phyloP scores from a whole-genome alignment of 2,113 vertebrate species.

The Channa argus region DNA sequence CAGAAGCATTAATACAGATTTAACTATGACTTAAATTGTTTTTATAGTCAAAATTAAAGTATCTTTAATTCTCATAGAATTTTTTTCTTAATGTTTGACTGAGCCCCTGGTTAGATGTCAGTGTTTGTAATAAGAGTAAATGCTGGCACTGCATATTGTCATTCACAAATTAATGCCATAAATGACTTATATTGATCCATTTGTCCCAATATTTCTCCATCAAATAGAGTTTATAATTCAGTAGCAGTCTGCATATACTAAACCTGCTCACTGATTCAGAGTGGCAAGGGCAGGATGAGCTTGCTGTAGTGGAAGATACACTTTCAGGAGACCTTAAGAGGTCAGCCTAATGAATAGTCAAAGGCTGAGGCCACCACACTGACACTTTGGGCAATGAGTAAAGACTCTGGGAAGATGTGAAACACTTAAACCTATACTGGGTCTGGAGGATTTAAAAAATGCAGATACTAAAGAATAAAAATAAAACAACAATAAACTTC shows the following conservation, averaged over 20 bases:
- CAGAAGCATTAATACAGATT: not conserved
- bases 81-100: no score
- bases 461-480: not conserved
- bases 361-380: conserved; percentile 14
- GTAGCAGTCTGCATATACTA: not conserved
- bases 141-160: not conserved
- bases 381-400: conserved; percentile 18
- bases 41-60: not conserved
- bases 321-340: conserved; percentile 7
- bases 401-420: no score
- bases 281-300: conserved; percentile 9
- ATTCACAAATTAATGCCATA: not conserved
- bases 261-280: conserved; percentile 19
- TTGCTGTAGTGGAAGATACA: conserved; percentile 22
- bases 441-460: no score
- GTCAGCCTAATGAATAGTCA: conserved; percentile 46
- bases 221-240: conserved; percentile 22
- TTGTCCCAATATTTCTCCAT: not conserved
- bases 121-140: no score
- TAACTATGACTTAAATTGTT: not conserved
- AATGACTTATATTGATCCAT: not conserved
- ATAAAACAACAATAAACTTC: not conserved
- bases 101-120: no score
- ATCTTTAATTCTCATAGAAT: not conserved
- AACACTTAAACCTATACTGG: no score